These are phyloP conservation scores for Apotomis betuletana DNA, from an alignment of 2,888 invertebrate genomes.

Conservation along the genomic window DNA sequence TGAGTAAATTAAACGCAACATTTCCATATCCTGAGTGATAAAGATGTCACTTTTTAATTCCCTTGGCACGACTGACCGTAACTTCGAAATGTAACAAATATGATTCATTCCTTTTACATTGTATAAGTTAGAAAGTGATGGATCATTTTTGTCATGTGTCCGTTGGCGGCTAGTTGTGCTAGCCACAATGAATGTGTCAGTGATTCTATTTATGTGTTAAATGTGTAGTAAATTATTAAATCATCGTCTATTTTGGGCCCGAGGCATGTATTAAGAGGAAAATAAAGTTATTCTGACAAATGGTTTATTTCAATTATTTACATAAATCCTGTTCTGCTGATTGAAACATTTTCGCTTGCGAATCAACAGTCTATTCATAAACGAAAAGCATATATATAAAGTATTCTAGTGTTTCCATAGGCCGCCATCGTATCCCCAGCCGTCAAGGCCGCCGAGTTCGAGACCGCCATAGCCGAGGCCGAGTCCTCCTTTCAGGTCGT, in stretches of 20 bases:
- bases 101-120: background rate
- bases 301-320: slow-evolving; percentile 43
- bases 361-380: slow-evolving; percentile 44
- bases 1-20: too few relatives aligned
- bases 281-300: slow-evolving; percentile 44
- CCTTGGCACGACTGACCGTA: background rate
- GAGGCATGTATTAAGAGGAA: slow-evolving; percentile 43
- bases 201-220: slow-evolving; percentile 53
- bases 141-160: background rate
- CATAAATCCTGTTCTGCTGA: slow-evolving; percentile 41
- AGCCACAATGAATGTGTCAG: slow-evolving; percentile 46
- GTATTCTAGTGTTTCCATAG: slow-evolving; percentile 52
- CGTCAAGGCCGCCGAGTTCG: slow-evolving; percentile 38
- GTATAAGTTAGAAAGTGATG: background rate
- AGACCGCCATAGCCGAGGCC: slow-evolving; percentile 40
- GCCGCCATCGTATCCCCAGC: slow-evolving; percentile 37
- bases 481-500: slow-evolving; percentile 45
- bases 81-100: background rate
- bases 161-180: slow-evolving; percentile 7
- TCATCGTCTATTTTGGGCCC: slow-evolving; percentile 48
- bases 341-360: slow-evolving; percentile 48
- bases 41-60: too few relatives aligned
- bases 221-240: slow-evolving; percentile 54
- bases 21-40: too few relatives aligned
- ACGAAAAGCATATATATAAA: slow-evolving; percentile 48